Evolutionary conservation across 1,140 invertebrate genomes (phyloP).

Genomic region (Brachystomella parvula): DNA sequence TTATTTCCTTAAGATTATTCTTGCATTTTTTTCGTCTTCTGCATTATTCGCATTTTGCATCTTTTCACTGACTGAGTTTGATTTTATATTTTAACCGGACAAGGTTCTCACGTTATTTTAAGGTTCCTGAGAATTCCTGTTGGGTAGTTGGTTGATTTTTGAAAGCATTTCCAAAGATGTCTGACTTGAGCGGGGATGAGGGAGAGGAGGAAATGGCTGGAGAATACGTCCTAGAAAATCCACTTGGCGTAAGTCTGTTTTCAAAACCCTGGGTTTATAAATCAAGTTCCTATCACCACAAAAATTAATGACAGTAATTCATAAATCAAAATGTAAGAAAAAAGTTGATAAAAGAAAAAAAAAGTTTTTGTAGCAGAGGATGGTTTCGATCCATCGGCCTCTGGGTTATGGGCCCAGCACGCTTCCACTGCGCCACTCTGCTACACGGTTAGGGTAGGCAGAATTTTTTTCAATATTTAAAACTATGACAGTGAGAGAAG

Average conservation of each 20-base stretch:
- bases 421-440: slow-evolving; percentile 82
- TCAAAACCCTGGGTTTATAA: not conserved
- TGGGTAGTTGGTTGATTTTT: too few species aligned
- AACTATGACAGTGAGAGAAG: too few species aligned
- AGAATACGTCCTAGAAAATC: not conserved
- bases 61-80: too few species aligned
- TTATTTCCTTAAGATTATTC: too few species aligned
- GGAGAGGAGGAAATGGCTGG: not conserved
- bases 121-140: too few species aligned
- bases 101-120: too few species aligned
- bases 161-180: too few species aligned
- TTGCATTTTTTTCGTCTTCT: too few species aligned
- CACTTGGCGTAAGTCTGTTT: not conserved
- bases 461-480: too few species aligned
- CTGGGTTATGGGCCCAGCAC: slow-evolving; percentile 87
- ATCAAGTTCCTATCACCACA: not conserved
- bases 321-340: not conserved
- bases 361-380: slow-evolving; percentile 64
- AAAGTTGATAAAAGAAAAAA: not conserved
- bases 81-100: too few species aligned
- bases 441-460: slow-evolving; percentile 42
- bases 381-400: slow-evolving; percentile 94
- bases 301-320: not conserved
- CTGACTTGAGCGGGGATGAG: too few species aligned
- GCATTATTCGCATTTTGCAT: too few species aligned